Percentiles rank a stretch among this genome's conserved stretches.
phyloP scores from a whole-genome alignment of 2,113 vertebrate genomes.

The Petaurus breviceps region DNA sequence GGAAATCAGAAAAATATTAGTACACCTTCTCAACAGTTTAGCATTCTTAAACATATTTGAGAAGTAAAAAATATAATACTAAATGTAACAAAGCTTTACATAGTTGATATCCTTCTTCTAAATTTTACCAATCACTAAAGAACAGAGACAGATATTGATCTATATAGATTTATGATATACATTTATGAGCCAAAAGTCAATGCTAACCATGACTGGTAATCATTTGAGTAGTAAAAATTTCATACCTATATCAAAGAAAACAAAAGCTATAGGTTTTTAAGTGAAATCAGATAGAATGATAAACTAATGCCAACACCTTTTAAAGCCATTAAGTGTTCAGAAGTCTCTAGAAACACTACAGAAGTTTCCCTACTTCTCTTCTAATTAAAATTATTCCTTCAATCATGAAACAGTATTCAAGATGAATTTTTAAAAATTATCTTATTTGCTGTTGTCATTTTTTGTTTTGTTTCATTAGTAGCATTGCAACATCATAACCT shows the following conservation, averaged over 20 bases:
- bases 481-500: too few relatives aligned
- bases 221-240: background rate
- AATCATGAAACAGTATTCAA: background rate
- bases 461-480: too few relatives aligned
- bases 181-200: background rate
- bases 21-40: slow-evolving; percentile 14
- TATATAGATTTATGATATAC: too few relatives aligned
- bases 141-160: too few relatives aligned
- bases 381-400: background rate
- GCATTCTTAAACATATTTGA: background rate
- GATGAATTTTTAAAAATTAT: background rate
- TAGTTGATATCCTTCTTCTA: too few relatives aligned
- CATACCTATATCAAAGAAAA: background rate
- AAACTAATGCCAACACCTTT: background rate
- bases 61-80: background rate
- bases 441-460: background rate
- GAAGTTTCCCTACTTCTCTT: background rate
- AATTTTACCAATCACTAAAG: too few relatives aligned
- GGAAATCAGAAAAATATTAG: slow-evolving; percentile 20
- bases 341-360: background rate
- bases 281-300: background rate
- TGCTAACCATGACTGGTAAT: background rate
- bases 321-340: background rate
- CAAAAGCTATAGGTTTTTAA: background rate
- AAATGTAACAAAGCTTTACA: too few relatives aligned